These are phyloP conservation scores for Girardinus metallicus DNA, from an alignment of 2,797 vertebrate species.

Conservation along the genomic window DNA sequence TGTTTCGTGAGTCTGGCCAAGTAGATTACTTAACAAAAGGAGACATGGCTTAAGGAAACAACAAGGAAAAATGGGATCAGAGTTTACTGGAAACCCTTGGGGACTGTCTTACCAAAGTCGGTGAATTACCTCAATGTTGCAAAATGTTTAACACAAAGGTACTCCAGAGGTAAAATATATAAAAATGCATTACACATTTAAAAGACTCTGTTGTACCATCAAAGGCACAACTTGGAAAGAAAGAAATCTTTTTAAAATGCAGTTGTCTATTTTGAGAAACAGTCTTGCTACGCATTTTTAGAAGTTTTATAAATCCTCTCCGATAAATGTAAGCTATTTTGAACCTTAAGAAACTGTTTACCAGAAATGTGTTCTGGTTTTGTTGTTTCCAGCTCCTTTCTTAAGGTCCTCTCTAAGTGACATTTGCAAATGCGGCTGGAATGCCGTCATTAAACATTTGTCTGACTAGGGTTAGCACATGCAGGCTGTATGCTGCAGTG, in stretches of 20 bases:
- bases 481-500: neutral
- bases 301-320: neutral
- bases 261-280: neutral
- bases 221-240: neutral
- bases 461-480: neutral
- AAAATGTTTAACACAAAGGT: neutral
- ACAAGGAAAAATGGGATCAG: neutral
- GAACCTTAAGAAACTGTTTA: neutral
- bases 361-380: neutral
- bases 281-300: neutral
- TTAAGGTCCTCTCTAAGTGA: slow-evolving; percentile 4
- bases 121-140: neutral
- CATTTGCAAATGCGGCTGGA: slow-evolving; percentile 17
- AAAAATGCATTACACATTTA: neutral
- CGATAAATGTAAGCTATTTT: neutral
- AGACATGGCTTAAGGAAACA: neutral
- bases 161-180: neutral
- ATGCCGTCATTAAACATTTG: slow-evolving; percentile 13
- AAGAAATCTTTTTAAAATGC: neutral
- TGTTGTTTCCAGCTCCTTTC: neutral
- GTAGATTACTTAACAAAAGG: slow-evolving; percentile 27
- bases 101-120: slow-evolving; percentile 6
- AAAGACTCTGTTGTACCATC: neutral
- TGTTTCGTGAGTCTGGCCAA: slow-evolving; percentile 1
- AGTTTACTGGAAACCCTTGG: slow-evolving; percentile 2